Evolutionary conservation across 2,888 invertebrate genomes (phyloP).

Genomic region (Molanna angustata): DNA sequence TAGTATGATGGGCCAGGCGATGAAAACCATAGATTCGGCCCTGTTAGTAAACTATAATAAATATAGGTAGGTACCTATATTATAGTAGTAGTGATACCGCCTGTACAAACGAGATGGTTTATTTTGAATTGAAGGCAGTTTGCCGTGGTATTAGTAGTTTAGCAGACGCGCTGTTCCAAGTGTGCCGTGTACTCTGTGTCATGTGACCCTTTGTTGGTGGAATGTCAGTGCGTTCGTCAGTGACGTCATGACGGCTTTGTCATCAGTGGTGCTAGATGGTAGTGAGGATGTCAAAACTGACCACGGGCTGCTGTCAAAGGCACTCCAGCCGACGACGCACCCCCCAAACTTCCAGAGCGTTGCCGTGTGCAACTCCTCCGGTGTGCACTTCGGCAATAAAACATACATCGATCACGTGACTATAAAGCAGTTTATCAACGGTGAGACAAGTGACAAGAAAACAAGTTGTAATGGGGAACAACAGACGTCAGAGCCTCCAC

Average conservation of each 20-base stretch:
- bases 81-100: too few species aligned
- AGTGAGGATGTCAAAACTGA: background rate
- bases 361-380: conserved; percentile 43
- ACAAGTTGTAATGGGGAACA: background rate
- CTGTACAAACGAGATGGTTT: too few species aligned
- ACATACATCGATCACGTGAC: conserved; percentile 76
- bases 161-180: background rate
- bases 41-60: too few species aligned
- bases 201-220: conserved; percentile 10
- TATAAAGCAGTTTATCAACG: conserved; percentile 44
- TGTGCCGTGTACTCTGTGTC: too few species aligned
- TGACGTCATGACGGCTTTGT: conserved; percentile 10
- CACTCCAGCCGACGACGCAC: background rate
- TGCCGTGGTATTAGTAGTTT: background rate
- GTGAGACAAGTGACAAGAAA: conserved; percentile 14
- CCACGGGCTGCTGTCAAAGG: conserved; percentile 5
- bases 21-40: too few species aligned
- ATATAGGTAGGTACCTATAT: too few species aligned
- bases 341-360: conserved; percentile 6
- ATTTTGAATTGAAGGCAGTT: background rate
- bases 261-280: conserved; percentile 3
- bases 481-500: background rate
- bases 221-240: conserved; percentile 1
- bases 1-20: too few species aligned
- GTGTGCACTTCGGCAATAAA: conserved; percentile 72